phyloP scores from a whole-genome alignment of 2,888 invertebrate genomes.

The Ophonus ardosiacus region DNA sequence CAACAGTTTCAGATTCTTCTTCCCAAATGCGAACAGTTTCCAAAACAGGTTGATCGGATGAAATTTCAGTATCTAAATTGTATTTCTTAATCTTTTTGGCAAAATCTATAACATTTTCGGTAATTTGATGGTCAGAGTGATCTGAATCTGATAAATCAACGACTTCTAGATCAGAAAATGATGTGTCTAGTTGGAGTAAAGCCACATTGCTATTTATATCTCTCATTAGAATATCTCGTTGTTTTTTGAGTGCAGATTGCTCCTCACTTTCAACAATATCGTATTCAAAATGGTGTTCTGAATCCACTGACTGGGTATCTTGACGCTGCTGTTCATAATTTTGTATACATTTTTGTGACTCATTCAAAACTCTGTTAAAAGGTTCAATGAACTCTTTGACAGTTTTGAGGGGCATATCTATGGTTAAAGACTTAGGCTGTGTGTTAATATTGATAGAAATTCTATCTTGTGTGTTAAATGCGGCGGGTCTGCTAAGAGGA shows the following conservation, averaged over 20 bases:
- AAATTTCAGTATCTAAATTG: neutral
- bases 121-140: neutral
- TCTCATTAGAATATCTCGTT: slow-evolving; percentile 27
- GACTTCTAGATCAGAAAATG: slow-evolving; percentile 53
- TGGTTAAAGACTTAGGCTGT: neutral
- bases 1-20: neutral
- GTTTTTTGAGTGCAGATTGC: slow-evolving; percentile 16
- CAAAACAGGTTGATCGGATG: neutral
- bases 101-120: slow-evolving; percentile 39
- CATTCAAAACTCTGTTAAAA: slow-evolving; percentile 71
- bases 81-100: slow-evolving; percentile 30
- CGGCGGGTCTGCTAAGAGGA: neutral
- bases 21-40: slow-evolving; percentile 47
- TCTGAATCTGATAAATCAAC: slow-evolving; percentile 14
- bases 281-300: slow-evolving; percentile 35
- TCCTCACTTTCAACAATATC: slow-evolving; percentile 36
- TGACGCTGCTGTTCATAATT: neutral
- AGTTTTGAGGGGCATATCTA: slow-evolving; percentile 70
- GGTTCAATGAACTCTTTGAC: slow-evolving; percentile 72
- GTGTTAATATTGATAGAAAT: slow-evolving; percentile 16
- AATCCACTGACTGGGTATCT: slow-evolving; percentile 4
- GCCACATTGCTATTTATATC: slow-evolving; percentile 49
- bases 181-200: slow-evolving; percentile 25
- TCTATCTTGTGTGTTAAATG: neutral
- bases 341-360: slow-evolving; percentile 39